Percentiles rank a stretch among this genome's conserved stretches.
Evolutionary conservation across 2,888 invertebrate species (phyloP).

Genomic region (Cheilosia impressa): DNA sequence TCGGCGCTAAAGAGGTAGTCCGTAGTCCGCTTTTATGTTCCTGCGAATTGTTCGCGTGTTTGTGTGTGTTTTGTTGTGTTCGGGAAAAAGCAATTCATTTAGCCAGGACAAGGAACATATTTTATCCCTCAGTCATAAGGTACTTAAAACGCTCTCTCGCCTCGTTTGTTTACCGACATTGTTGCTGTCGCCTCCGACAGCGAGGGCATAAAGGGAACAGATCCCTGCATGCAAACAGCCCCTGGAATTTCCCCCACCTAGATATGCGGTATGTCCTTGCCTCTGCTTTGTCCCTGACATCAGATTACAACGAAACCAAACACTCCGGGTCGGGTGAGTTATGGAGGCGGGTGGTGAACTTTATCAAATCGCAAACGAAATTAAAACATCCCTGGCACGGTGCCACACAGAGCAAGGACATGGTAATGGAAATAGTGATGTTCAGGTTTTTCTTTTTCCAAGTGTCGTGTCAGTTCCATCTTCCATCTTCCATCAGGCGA

Average conservation of each 20-base stretch:
- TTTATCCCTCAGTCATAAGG: conserved; percentile 50
- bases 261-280: conserved; percentile 46
- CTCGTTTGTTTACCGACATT: conserved; percentile 55
- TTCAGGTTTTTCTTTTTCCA: conserved; percentile 27
- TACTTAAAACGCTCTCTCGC: conserved; percentile 50
- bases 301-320: background rate
- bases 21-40: conserved; percentile 35
- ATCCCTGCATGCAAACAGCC: conserved; percentile 53
- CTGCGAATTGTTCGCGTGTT: conserved; percentile 10
- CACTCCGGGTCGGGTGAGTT: conserved; percentile 7
- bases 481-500: too few relatives aligned
- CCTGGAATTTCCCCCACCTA: conserved; percentile 42
- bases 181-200: conserved; percentile 30
- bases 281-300: conserved; percentile 48
- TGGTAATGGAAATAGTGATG: conserved; percentile 25
- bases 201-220: conserved; percentile 17
- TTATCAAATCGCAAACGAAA: conserved; percentile 53
- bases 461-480: conserved; percentile 47
- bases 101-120: conserved; percentile 58
- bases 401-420: conserved; percentile 47
- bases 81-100: conserved; percentile 53
- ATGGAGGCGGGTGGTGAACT: conserved; percentile 37
- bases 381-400: conserved; percentile 56
- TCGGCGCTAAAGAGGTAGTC: conserved; percentile 35
- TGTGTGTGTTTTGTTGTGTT: background rate